Evolutionary conservation across 2,888 invertebrate species (phyloP).

Genomic region (Harpalus rubripes): DNA sequence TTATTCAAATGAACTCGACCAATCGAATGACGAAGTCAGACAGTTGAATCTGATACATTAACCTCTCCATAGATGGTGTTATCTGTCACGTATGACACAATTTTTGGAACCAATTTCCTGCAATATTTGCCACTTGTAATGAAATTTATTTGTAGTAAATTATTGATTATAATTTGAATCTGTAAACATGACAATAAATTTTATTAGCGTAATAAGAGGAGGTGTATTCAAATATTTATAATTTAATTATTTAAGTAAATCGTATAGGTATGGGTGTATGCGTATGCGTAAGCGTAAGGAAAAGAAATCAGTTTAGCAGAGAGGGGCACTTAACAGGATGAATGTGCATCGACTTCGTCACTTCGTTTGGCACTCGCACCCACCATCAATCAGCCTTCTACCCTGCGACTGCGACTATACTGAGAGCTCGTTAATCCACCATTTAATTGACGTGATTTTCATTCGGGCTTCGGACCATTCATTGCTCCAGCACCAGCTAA

Average conservation of each 20-base stretch:
- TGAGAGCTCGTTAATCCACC: constrained; percentile 69
- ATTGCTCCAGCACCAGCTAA: constrained; percentile 70
- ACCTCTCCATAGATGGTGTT: too few relatives aligned
- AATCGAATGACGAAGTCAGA: background rate
- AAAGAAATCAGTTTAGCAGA: constrained; percentile 1
- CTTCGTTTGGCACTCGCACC: constrained; percentile 64
- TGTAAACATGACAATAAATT: too few relatives aligned
- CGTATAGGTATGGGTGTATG: background rate
- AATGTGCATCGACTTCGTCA: constrained; percentile 59
- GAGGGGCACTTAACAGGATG: constrained; percentile 63
- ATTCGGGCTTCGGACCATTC: constrained; percentile 71
- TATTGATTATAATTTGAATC: too few relatives aligned
- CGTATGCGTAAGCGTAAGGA: background rate
- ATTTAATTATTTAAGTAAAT: constrained; percentile 27
- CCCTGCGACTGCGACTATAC: constrained; percentile 18
- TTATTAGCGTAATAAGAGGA: too few relatives aligned
- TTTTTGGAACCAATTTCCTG: too few relatives aligned
- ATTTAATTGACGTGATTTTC: constrained; percentile 74
- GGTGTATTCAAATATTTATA: constrained; percentile 5
- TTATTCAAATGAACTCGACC: too few relatives aligned
- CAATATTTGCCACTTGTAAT: too few relatives aligned
- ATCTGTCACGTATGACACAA: too few relatives aligned
- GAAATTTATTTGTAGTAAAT: too few relatives aligned
- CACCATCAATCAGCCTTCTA: constrained; percentile 64
- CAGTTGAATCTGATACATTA: too few relatives aligned